These are phyloP conservation scores for Lysiphlebus fabarum DNA, from an alignment of 1,140 invertebrate genomes.

Conservation along the genomic window DNA sequence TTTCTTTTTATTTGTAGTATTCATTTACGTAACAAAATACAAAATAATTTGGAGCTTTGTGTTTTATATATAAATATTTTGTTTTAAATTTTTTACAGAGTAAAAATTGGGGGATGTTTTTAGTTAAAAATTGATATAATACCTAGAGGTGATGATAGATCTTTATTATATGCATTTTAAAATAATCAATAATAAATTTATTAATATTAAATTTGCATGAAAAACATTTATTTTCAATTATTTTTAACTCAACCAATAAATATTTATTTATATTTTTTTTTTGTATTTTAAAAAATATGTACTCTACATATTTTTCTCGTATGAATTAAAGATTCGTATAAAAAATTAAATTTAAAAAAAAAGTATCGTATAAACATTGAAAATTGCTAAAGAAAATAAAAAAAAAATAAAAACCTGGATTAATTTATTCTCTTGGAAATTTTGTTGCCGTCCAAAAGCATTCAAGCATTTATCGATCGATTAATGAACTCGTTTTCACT, in stretches of 20 bases:
- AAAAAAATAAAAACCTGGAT: not conserved
- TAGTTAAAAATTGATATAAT: constrained; percentile 32
- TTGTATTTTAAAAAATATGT: no score
- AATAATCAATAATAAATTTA: constrained; percentile 43
- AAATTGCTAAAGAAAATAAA: not conserved
- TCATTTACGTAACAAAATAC: no score
- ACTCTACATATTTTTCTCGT: no score
- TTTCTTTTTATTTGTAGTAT: no score
- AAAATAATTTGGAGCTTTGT: no score
- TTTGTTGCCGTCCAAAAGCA: not conserved
- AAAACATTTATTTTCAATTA: constrained; percentile 14
- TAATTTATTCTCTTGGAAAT: constrained; percentile 13
- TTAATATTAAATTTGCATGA: constrained; percentile 36
- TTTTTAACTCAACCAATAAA: not conserved
- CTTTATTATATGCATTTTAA: constrained; percentile 24
- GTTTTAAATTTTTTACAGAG: no score
- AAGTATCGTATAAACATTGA: not conserved
- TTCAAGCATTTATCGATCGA: not conserved
- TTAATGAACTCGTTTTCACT: not conserved
- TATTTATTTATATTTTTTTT: no score
- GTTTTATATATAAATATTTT: no score
- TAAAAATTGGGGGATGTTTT: not conserved
- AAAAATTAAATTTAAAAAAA: not conserved
- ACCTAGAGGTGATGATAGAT: not conserved
- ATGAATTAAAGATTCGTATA: no score